Conservation (phyloP, 2,113 vertebrate genomes). For the human region DNA sequence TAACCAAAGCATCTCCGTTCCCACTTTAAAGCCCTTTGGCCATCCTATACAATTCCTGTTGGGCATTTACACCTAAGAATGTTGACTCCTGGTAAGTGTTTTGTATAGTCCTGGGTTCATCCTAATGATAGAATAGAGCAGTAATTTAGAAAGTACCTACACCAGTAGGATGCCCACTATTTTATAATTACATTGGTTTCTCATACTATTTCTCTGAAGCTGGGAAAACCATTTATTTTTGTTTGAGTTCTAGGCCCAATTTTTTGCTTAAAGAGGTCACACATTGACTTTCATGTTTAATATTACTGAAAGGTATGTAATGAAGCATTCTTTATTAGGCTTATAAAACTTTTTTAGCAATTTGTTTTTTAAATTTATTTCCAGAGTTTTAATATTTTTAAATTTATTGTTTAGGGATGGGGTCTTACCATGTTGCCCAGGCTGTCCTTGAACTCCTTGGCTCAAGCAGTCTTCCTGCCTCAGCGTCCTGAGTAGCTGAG, state of each 20-base stretch:
- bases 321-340: not conserved
- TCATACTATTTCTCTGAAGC: not conserved
- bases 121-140: not conserved
- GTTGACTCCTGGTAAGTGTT: not conserved
- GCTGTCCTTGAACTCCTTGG: not conserved
- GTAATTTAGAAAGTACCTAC: not conserved
- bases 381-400: not conserved
- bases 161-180: not conserved
- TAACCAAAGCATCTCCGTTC: not conserved
- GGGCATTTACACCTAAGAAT: not conserved
- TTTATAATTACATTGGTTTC: not conserved
- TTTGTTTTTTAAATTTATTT: not conserved
- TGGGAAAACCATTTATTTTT: not conserved
- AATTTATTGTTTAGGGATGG: not conserved
- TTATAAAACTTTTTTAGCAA: not conserved
- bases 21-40: not conserved
- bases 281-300: not conserved
- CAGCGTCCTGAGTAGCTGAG: not conserved
- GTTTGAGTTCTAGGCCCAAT: not conserved
- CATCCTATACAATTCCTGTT: not conserved
- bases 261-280: not conserved
- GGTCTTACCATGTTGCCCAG: not conserved
- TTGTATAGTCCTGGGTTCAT: not conserved
- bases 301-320: not conserved
- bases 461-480: not conserved